phyloP scores from a whole-genome alignment of 2,797 vertebrate genomes.

The Melanotaenia pygmaea region DNA sequence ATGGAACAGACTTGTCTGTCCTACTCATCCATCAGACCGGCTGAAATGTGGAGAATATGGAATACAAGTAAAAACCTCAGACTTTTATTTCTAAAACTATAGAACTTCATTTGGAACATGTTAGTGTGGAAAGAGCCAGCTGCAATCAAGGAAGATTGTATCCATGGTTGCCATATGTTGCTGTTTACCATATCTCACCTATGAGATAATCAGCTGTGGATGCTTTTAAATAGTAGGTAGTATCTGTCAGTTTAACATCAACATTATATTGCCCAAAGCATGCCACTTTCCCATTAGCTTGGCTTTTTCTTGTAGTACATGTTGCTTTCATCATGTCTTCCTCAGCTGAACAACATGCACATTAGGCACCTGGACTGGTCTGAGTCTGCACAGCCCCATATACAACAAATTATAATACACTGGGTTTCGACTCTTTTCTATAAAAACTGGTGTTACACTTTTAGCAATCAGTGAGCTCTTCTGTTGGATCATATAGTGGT shows the following conservation, averaged over 20 bases:
- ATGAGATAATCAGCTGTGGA: not conserved
- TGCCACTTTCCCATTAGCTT: not conserved
- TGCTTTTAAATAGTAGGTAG: not conserved
- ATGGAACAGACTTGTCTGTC: no score
- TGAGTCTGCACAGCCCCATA: not conserved
- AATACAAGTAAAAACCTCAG: not conserved
- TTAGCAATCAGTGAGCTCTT: not conserved
- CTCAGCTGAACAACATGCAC: not conserved
- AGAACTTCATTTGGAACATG: not conserved
- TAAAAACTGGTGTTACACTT: not conserved
- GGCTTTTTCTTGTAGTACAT: not conserved
- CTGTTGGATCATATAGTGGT: not conserved
- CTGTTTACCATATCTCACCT: not conserved
- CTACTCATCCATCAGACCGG: no score
- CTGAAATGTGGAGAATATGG: no score
- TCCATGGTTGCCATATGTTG: not conserved
- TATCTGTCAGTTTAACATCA: not conserved
- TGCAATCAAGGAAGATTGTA: not conserved
- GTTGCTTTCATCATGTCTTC: not conserved
- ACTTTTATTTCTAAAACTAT: not conserved
- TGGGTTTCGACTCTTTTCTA: not conserved
- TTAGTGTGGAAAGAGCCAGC: no score
- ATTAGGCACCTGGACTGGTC: not conserved
- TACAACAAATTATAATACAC: not conserved
- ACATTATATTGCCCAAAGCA: not conserved